phyloP scores from a whole-genome alignment of 2,113 vertebrate genomes.

The Harpagus bidentatus region DNA sequence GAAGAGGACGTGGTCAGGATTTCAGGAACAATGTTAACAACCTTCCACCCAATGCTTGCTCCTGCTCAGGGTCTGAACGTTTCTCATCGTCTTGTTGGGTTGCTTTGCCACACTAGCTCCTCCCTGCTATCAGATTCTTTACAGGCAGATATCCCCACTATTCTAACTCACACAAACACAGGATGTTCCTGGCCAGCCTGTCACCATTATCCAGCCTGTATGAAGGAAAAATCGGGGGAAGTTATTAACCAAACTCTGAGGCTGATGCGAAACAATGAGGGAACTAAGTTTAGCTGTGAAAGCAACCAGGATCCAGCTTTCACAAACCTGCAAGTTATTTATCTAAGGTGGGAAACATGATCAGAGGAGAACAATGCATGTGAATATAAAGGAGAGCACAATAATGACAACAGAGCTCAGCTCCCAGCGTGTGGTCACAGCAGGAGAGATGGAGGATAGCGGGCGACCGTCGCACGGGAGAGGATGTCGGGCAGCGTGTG shows the following conservation, averaged over 20 bases:
- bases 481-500: fast-evolving
- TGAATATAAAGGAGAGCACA: not conserved
- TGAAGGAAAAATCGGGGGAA: constrained; percentile 84
- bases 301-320: constrained; percentile 66
- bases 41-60: constrained; percentile 22
- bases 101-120: constrained; percentile 33
- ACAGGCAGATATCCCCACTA: constrained; percentile 76
- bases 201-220: constrained; percentile 85
- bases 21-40: constrained; percentile 48
- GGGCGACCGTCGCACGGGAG: not conserved
- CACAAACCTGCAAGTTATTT: constrained; percentile 58
- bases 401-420: not conserved
- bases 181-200: constrained; percentile 93
- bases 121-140: constrained; percentile 63
- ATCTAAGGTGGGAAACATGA: constrained; percentile 51
- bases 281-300: constrained; percentile 88
- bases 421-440: not conserved
- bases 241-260: constrained; percentile 83
- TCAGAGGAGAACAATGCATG: constrained; percentile 55
- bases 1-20: constrained; percentile 58
- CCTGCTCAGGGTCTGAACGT: not conserved
- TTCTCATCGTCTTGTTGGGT: constrained; percentile 35
- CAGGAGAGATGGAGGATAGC: not conserved
- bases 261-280: constrained; percentile 83
- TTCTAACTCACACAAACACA: constrained; percentile 96